Conservation (phyloP, 2,888 invertebrate genomes). For the Mycogona germanica region DNA sequence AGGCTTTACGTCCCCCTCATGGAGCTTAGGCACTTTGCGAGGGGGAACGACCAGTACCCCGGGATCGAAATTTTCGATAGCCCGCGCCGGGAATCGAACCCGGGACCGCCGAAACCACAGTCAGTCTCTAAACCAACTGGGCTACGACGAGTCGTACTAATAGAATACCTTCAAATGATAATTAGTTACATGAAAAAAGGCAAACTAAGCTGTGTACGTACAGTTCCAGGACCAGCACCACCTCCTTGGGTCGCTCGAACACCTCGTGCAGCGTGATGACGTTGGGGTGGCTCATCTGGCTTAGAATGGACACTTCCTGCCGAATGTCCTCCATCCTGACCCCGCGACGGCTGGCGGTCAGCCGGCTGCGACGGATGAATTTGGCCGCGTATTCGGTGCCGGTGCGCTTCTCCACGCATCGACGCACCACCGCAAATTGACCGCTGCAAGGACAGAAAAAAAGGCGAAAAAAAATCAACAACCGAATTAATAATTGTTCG, state of each 20-base stretch:
- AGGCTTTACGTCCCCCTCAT: too few relatives aligned
- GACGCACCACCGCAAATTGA: conserved; percentile 49
- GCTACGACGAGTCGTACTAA: too few relatives aligned
- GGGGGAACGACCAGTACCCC: too few relatives aligned
- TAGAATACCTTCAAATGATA: too few relatives aligned
- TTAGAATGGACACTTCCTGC: conserved; percentile 45
- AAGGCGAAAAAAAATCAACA: conserved; percentile 4
- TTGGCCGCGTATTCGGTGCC: conserved; percentile 48
- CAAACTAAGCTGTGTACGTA: conserved; percentile 31
- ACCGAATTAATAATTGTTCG: too few relatives aligned
- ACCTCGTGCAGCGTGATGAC: conserved; percentile 49
- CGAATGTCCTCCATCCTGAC: conserved; percentile 46
- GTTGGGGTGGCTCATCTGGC: conserved; percentile 46
- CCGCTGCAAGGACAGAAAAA: conserved; percentile 40
- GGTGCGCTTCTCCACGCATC: conserved; percentile 41
- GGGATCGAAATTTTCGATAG: too few relatives aligned
- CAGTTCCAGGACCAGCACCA: conserved; percentile 48
- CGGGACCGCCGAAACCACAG: too few relatives aligned
- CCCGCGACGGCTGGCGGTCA: conserved; percentile 40
- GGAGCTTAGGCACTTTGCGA: too few relatives aligned
- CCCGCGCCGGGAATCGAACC: too few relatives aligned
- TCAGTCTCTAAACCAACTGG: too few relatives aligned
- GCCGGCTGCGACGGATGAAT: conserved; percentile 45
- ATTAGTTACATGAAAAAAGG: too few relatives aligned
- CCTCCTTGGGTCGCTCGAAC: conserved; percentile 45